Evolutionary conservation across 2,113 vertebrate genomes (phyloP), one percentile per base, ranked within the genome.

Genomic region (Colius striatus): DNA sequence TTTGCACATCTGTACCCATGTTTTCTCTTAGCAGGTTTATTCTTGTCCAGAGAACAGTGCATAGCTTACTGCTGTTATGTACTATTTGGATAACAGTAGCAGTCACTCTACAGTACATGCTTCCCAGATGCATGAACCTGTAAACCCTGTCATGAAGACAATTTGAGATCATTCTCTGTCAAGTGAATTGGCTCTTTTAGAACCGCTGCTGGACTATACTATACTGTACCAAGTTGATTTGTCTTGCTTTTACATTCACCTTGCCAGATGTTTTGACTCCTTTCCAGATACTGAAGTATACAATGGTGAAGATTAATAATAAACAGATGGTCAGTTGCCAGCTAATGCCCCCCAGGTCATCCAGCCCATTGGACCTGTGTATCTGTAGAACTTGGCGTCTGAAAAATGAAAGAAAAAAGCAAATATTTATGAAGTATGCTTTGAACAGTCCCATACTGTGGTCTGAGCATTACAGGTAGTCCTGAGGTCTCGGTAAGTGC

Each of bases 241-340:
- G 47, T 94, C 41, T 62, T 84, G 81, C 83, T 87, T 81, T 85
- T 50, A 22, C 65, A 90, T 87, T 98, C 89, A 99, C 99, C 99
- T 99, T 99, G 97, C 99, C 99, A 89, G 99, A 99, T 75, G 99
- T 99, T 98, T 99, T 99, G 96, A 99, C 99, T 55, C 99, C 99
- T 96, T 99, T 99, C 99, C 99, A 99, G 98, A 99, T 99, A 97
- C 99, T 99, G 97, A 99, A 99, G 98, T 99, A 99, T 92, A 99
- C 98, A 3, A 99, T 92, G 76, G 98, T 98, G 98, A 99, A 99
- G 98, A 99, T 99, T 72, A 99, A 97, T 97, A 99, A 95, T 87
- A 99, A 98, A 91, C 99, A 99, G 91, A 99, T 98, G 53, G 98
- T 98, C 89, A 99, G 76, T 93, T 99, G 99, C 99, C 99, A 99